Evolutionary conservation across 2,113 vertebrate genomes (phyloP), one percentile per base, ranked within the genome.

Genomic region (Holacanthus passer): DNA sequence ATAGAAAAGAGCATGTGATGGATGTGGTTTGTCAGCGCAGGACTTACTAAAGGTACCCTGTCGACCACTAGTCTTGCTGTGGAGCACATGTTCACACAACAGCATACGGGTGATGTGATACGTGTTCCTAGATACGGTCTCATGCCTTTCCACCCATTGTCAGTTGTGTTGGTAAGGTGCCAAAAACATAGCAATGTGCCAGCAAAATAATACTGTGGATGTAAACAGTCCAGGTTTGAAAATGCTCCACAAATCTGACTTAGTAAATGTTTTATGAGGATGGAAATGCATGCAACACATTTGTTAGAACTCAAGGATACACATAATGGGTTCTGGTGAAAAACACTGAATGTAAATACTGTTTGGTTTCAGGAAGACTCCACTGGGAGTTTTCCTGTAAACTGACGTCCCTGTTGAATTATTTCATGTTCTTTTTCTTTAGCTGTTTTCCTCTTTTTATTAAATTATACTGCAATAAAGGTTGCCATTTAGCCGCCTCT

Each of bases 391-490:
- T 48, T 52, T 52, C 48, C 48, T 52, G 48, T n/a, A 1, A 24
- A 52, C 50, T 24, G 24, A 24, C 52, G 8, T 52, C 20, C 22
- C 9, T 52, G 4, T n/a, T 5, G 2, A 24, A 24, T 20, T 12
- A 24, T 24, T 55, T 27, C 22, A 48, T 48, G 29, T 39, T 65
- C 82, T 63, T 69, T 59, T 11, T 39, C 48, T 55, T 37, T 50
- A 24, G 12, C 45, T 31, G 29, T 8, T 22, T 59, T 59, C 20
- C 65, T 77, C 41, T 81, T 77, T 76, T 83, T 62, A 82, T 73
- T 75, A 52, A 86, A 84, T 86, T 74, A 87, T 47, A 43, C 67
- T 66, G 67, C 69, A 88, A 64, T 90, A 76, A 84, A 50, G 53
- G 45, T 37, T 73, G 68, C n/a, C 63, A 58, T 78, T 86, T 37